Evolutionary conservation across 2,113 vertebrate species (phyloP).

Genomic region (Microcebus lehilahytsara): DNA sequence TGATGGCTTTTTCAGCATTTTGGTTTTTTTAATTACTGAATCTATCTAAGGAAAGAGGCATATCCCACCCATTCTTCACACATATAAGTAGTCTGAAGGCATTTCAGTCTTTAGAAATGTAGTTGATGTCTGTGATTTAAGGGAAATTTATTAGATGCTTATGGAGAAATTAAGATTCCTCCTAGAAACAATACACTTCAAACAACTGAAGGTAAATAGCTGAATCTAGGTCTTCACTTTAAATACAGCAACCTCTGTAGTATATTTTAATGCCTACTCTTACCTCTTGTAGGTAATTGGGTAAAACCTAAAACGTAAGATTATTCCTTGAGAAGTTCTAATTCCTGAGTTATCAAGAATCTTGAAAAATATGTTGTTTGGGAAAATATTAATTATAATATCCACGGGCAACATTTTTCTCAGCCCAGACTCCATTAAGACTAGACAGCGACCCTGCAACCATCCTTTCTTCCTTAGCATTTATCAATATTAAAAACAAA

Average conservation of each 20-base stretch:
- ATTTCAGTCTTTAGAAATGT: neutral
- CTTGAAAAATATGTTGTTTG: neutral
- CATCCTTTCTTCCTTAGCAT: neutral
- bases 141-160: neutral
- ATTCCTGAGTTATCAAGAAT: neutral
- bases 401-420: neutral
- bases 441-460: neutral
- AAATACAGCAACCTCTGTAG: neutral
- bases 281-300: neutral
- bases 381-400: neutral
- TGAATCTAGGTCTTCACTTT: neutral
- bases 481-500: too few species aligned
- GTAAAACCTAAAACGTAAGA: neutral
- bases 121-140: neutral
- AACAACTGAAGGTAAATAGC: neutral
- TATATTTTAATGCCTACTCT: neutral
- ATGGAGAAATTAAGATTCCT: neutral
- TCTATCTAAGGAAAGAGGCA: neutral
- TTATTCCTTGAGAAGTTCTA: neutral
- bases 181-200: neutral
- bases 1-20: neutral
- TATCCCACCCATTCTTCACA: neutral
- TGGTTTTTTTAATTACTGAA: neutral
- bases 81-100: neutral
- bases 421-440: too few species aligned